These are phyloP conservation scores for Plectropomus leopardus DNA, from an alignment of 2,113 vertebrate genomes.

Conservation along the genomic window DNA sequence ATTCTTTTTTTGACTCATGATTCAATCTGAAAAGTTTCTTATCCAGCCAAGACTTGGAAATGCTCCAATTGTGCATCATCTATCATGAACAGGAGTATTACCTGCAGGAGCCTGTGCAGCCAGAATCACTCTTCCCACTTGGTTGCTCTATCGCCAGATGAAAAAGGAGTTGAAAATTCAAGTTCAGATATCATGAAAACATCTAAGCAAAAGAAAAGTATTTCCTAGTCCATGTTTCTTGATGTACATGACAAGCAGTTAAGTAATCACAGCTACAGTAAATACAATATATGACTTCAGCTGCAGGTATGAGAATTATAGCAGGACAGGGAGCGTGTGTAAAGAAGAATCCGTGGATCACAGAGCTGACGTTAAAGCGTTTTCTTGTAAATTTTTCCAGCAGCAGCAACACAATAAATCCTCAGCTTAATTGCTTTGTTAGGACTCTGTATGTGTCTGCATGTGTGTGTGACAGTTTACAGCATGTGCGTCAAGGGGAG, in stretches of 20 bases:
- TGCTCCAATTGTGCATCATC: neutral
- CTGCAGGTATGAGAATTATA: conserved; percentile 26
- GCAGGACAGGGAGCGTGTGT: conserved; percentile 3
- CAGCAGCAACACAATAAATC: conserved; percentile 38
- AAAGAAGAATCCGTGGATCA: conserved; percentile 39
- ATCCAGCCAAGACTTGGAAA: neutral
- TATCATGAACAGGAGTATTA: neutral
- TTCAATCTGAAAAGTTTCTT: neutral
- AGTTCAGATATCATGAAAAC: neutral
- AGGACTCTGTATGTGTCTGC: neutral
- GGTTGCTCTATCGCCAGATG: neutral
- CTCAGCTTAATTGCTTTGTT: conserved; percentile 23
- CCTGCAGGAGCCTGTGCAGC: neutral
- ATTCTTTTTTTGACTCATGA: neutral
- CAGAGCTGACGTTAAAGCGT: conserved; percentile 34
- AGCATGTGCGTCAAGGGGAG: neutral
- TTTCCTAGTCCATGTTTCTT: neutral
- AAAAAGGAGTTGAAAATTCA: neutral
- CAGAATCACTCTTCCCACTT: neutral
- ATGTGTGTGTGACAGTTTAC: neutral
- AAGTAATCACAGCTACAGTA: conserved; percentile 12
- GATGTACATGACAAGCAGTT: neutral
- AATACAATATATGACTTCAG: conserved; percentile 25
- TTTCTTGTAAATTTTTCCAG: conserved; percentile 45
- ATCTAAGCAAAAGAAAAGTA: neutral